Evolutionary conservation across 2,888 invertebrate genomes (phyloP).

Genomic region (Autographa gamma): DNA sequence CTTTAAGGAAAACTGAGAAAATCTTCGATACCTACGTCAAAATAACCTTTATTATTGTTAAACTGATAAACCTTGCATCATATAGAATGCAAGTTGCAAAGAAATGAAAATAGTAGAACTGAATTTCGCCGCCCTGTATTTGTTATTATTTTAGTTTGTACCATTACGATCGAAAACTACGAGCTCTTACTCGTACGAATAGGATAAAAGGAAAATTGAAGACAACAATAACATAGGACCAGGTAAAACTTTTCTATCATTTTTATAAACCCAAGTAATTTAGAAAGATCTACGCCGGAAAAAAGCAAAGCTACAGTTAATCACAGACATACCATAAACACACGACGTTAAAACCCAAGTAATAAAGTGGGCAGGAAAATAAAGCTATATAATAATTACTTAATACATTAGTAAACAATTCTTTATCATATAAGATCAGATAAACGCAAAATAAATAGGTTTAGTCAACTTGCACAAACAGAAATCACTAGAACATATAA

Average conservation of each 20-base stretch:
- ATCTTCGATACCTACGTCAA: too few relatives aligned
- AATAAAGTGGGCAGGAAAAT: constrained; percentile 28
- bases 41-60: neutral
- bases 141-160: too few relatives aligned
- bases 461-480: neutral
- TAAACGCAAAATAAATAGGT: neutral
- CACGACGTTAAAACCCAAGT: constrained; percentile 29
- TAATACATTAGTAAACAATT: constrained; percentile 1
- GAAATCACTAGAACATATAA: neutral
- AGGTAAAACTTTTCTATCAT: neutral
- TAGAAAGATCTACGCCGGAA: constrained; percentile 12
- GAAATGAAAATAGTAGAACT: neutral
- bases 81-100: neutral
- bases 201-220: neutral
- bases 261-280: neutral
- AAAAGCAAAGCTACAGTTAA: constrained; percentile 16
- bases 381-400: constrained; percentile 9
- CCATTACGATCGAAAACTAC: too few relatives aligned
- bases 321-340: constrained; percentile 6
- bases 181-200: too few relatives aligned
- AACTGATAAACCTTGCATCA: neutral
- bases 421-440: constrained; percentile 5
- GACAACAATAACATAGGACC: neutral
- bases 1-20: too few relatives aligned
- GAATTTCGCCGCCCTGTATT: too few relatives aligned